These are phyloP conservation scores for Drosophila insularis DNA, from an alignment of 1,140 invertebrate species.

Conservation along the genomic window DNA sequence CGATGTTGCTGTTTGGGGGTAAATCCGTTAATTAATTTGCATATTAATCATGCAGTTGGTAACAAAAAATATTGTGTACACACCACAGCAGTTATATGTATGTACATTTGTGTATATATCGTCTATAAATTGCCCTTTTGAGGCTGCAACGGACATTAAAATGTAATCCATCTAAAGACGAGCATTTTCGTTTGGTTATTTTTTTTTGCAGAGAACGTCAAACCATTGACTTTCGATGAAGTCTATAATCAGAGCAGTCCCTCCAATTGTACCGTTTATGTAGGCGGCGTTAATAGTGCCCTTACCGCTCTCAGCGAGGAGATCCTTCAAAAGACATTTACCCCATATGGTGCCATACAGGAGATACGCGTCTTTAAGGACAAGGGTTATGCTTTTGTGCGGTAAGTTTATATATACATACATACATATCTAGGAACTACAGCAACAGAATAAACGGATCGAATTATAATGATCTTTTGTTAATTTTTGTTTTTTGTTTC, in stretches of 20 bases:
- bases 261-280: conserved; percentile 99
- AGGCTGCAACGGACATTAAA: conserved; percentile 39
- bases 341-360: conserved; percentile 96
- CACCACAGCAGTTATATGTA: not conserved
- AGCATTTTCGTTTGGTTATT: not conserved
- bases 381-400: conserved; percentile 99
- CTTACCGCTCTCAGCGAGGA: conserved; percentile 96
- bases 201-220: conserved; percentile 88
- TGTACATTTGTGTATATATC: not conserved
- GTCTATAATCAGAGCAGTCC: conserved; percentile 99
- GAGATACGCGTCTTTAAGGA: conserved; percentile 99
- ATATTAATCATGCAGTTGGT: conserved; percentile 76
- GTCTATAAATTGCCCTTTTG: conserved; percentile 56
- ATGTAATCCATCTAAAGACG: conserved; percentile 46
- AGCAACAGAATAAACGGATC: not conserved
- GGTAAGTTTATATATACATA: conserved; percentile 84
- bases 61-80: conserved; percentile 36
- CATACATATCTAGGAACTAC: not conserved
- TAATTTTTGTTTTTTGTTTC: too few species aligned
- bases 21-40: conserved; percentile 81
- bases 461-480: not conserved
- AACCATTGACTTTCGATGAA: conserved; percentile 98
- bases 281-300: conserved; percentile 97
- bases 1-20: conserved; percentile 51
- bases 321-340: conserved; percentile 97